Conservation (phyloP, 2,113 vertebrate genomes). For the Erythrolamprus reginae region DNA sequence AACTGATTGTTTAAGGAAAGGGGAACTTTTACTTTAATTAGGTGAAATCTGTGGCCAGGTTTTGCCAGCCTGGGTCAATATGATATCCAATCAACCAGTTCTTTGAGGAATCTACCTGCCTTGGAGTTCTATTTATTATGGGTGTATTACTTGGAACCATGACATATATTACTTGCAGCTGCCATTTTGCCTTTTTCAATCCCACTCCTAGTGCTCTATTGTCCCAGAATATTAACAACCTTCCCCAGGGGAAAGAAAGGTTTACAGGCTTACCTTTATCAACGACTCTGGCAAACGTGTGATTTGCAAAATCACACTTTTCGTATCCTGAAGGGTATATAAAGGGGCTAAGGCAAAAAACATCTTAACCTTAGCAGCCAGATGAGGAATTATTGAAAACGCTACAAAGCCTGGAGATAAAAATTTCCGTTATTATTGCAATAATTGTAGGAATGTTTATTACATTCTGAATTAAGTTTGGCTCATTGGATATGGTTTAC, state of each 20-base stretch:
- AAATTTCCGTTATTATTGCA: background rate
- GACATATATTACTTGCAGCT: background rate
- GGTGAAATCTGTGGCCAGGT: no score
- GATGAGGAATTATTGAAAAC: background rate
- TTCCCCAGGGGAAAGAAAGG: no score
- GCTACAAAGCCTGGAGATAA: background rate
- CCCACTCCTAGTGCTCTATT: background rate
- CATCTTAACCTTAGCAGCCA: slow-evolving; percentile 8
- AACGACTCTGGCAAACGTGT: background rate
- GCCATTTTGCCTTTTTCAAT: background rate
- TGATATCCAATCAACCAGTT: no score
- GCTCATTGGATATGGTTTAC: background rate
- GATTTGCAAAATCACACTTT: background rate
- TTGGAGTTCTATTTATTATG: no score
- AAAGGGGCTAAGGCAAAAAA: background rate
- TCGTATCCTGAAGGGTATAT: background rate
- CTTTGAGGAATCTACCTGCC: no score
- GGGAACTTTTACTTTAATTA: no score
- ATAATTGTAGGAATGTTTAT: background rate
- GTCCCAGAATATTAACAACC: background rate
- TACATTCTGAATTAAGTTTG: background rate
- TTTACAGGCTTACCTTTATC: background rate
- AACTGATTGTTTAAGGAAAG: no score
- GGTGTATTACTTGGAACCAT: no score
- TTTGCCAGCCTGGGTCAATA: no score